Conservation (phyloP, 2,113 vertebrate species). For the Coryphaenoides rupestris region DNA sequence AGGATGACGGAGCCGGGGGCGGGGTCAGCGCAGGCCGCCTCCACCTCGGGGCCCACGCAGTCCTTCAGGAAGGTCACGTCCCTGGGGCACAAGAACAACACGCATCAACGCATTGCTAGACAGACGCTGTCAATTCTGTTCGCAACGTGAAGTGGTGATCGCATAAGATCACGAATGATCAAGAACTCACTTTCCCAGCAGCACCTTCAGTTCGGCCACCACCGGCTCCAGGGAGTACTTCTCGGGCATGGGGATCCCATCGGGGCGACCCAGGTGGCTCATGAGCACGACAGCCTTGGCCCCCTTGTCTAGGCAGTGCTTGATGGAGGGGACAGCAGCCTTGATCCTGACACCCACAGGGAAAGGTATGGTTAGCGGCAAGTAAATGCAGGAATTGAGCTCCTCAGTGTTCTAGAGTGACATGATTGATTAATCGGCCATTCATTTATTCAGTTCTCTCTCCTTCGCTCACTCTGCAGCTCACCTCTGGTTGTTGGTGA, state of each 20-base stretch:
- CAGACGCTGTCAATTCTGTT: too few species aligned
- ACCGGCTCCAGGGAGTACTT: slow-evolving; percentile 91
- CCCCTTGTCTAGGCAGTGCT: slow-evolving; percentile 89
- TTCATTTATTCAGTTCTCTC: too few species aligned
- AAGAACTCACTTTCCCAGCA: slow-evolving; percentile 83
- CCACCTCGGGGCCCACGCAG: slow-evolving; percentile 92
- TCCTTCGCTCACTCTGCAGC: not conserved
- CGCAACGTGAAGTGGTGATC: too few species aligned
- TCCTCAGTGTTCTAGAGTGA: too few species aligned
- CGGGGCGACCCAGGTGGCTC: slow-evolving; percentile 94
- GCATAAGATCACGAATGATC: too few species aligned
- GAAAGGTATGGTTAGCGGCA: not conserved
- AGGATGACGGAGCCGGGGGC: slow-evolving; percentile 85
- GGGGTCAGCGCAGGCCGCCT: slow-evolving; percentile 83
- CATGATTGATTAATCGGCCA: too few species aligned
- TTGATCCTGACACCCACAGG: slow-evolving; percentile 79
- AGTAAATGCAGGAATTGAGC: not conserved
- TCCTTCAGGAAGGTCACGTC: slow-evolving; percentile 91
- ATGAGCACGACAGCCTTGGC: slow-evolving; percentile 94
- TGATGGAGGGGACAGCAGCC: slow-evolving; percentile 89
- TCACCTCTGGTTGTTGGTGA: slow-evolving; percentile 99
- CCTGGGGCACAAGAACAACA: slow-evolving; percentile 59
- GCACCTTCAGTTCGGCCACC: slow-evolving; percentile 83
- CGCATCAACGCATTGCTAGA: too few species aligned
- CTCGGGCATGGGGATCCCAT: slow-evolving; percentile 89